Evolutionary conservation across 2,113 vertebrate genomes (phyloP).

Genomic region (Takifugu bimaculatus): DNA sequence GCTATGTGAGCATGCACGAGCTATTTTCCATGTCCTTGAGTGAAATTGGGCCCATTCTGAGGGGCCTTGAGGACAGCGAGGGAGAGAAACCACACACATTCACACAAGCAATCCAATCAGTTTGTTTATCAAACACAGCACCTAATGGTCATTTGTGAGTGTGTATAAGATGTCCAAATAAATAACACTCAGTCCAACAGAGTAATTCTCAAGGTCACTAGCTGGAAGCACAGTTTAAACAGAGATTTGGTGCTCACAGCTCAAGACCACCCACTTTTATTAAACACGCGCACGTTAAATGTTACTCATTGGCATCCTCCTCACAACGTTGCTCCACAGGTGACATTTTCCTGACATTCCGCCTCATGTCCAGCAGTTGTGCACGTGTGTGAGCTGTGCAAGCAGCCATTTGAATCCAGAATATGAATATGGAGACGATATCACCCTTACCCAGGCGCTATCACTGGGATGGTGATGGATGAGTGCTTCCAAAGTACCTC

Average conservation of each 20-base stretch:
- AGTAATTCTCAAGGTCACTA: conserved; percentile 68
- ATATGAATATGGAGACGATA: too few species aligned
- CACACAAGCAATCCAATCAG: conserved; percentile 75
- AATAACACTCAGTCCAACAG: conserved; percentile 65
- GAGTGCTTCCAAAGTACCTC: conserved; percentile 31
- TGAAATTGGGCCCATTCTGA: conserved; percentile 50
- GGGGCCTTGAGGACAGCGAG: conserved; percentile 57
- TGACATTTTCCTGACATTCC: conserved; percentile 49
- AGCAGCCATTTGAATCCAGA: too few species aligned
- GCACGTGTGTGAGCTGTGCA: too few species aligned
- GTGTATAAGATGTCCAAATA: conserved; percentile 75
- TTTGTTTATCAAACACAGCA: conserved; percentile 79
- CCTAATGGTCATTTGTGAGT: conserved; percentile 76
- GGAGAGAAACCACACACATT: conserved; percentile 68
- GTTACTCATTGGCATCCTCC: conserved; percentile 47
- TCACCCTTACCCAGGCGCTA: conserved; percentile 24
- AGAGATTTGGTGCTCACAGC: conserved; percentile 64
- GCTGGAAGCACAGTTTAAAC: conserved; percentile 70
- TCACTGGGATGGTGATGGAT: conserved; percentile 45
- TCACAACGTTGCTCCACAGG: conserved; percentile 34
- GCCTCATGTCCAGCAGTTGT: conserved; percentile 18
- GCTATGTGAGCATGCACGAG: conserved; percentile 12
- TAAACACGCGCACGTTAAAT: conserved; percentile 59
- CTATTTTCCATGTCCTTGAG: conserved; percentile 64
- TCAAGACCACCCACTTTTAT: conserved; percentile 73